A percentile compares a stretch with the other conserved stretches of the same genome.
These are phyloP conservation scores for Chesias legatella DNA, from an alignment of 2,888 invertebrate species.

Conservation along the genomic window DNA sequence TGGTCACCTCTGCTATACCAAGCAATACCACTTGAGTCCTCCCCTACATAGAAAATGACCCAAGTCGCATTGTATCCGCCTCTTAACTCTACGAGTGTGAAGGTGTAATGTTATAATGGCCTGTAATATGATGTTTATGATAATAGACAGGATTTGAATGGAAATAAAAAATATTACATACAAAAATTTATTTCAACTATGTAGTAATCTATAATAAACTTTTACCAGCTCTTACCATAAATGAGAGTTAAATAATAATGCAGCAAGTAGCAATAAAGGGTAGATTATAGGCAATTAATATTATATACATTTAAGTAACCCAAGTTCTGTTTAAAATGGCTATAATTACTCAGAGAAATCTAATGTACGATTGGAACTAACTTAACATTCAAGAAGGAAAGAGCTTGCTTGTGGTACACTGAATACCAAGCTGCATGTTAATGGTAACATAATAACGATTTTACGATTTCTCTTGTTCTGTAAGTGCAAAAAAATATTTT, in stretches of 20 bases:
- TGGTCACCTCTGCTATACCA: too few species aligned
- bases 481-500: too few species aligned
- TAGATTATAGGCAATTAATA: conserved; percentile 34
- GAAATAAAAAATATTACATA: conserved; percentile 37
- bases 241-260: conserved; percentile 35
- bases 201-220: conserved; percentile 56
- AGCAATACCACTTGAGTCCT: too few species aligned
- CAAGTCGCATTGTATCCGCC: too few species aligned
- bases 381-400: conserved; percentile 30
- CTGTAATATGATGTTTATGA: too few species aligned
- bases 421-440: too few species aligned
- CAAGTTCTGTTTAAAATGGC: conserved; percentile 34
- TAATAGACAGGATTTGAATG: too few species aligned
- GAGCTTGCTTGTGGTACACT: conserved; percentile 30
- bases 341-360: conserved; percentile 23
- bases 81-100: too few species aligned
- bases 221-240: conserved; percentile 53
- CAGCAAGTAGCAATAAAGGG: conserved; percentile 25
- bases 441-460: too few species aligned
- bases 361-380: conserved; percentile 29
- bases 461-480: too few species aligned
- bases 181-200: conserved; percentile 70
- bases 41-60: too few species aligned
- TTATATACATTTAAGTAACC: conserved; percentile 57
- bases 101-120: too few species aligned